phyloP scores from a whole-genome alignment of 2,888 invertebrate genomes.

The Lepeophtheirus nordmannii region DNA sequence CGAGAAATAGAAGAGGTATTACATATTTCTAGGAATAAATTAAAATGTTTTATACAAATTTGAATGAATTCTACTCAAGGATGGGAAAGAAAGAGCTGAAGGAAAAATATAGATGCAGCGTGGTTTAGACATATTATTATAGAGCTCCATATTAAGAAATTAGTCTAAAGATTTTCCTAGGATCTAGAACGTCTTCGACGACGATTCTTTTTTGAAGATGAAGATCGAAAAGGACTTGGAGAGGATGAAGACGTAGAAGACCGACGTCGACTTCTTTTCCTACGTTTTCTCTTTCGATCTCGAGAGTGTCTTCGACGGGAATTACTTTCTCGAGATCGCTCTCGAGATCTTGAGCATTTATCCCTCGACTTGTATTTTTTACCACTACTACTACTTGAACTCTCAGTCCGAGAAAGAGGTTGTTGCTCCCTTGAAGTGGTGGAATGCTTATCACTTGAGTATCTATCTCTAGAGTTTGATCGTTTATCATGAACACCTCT shows the following conservation, averaged over 20 bases:
- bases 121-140: neutral
- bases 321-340: neutral
- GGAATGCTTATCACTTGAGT: neutral
- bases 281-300: neutral
- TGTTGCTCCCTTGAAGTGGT: neutral
- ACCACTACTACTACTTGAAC: neutral
- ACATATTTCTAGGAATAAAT: too few relatives aligned
- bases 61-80: too few relatives aligned
- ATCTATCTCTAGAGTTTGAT: neutral
- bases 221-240: neutral
- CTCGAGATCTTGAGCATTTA: neutral
- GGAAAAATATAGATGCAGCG: too few relatives aligned
- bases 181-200: neutral
- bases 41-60: too few relatives aligned
- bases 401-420: too few relatives aligned
- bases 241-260: slow-evolving; percentile 1
- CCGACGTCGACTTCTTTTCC: neutral
- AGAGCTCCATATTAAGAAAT: neutral
- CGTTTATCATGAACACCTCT: neutral
- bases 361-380: neutral
- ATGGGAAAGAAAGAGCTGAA: too few relatives aligned
- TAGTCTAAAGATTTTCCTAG: neutral
- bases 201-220: neutral
- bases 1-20: too few relatives aligned
- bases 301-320: neutral